Evolutionary conservation across 2,888 invertebrate species (phyloP), one percentile per base, ranked within the genome.

Genomic region (Epistrophe eligans): DNA sequence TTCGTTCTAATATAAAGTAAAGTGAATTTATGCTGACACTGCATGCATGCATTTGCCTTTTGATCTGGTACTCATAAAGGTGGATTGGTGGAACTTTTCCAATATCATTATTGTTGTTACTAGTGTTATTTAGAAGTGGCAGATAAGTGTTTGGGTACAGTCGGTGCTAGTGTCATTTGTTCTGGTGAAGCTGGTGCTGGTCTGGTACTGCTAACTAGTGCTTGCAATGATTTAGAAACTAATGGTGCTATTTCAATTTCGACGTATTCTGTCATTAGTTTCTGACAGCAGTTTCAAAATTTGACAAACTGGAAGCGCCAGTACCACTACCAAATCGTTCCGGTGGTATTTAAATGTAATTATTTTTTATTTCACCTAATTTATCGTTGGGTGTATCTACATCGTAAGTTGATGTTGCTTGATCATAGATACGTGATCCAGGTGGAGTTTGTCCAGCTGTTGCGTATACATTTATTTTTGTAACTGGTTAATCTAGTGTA

Each of bases 21-120:
- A 1, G 96, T 97, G 92, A 98, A 98, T 92, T 95, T 96, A 60
- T 94, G 92, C 84, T 96, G 95, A 91, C 98, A 98, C 89, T 96
- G 95, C 95, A 98, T 96, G 91, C 98, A 98, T 88, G 94, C 94
- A n/a, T 94, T 93, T 8, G 97, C 96, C 89, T 97, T 96, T 5
- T 95, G 94, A 92, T 98, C 98, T 0, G 97, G 97, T 71, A 98
- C 95, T 98, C 98, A 98, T 90, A 96, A 95, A 0, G 98, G 98
- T n/a, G n/a, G n/a, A n/a, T n/a, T n/a, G n/a, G n/a, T 15, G 96
- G 96, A 76, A 96, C 94, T 91, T 95, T 95, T 1, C 97, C 97
- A 74, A 97, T 92, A 88, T 93, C 91, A 15, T 55, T 48, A n/a
- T 24, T 62, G n/a, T n/a, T n/a, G 24, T 62, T 58, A 13, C 7